Evolutionary conservation across 2,888 invertebrate genomes (phyloP), one percentile per base, ranked within the genome.

Genomic region (Synanthedon formicaeformis): DNA sequence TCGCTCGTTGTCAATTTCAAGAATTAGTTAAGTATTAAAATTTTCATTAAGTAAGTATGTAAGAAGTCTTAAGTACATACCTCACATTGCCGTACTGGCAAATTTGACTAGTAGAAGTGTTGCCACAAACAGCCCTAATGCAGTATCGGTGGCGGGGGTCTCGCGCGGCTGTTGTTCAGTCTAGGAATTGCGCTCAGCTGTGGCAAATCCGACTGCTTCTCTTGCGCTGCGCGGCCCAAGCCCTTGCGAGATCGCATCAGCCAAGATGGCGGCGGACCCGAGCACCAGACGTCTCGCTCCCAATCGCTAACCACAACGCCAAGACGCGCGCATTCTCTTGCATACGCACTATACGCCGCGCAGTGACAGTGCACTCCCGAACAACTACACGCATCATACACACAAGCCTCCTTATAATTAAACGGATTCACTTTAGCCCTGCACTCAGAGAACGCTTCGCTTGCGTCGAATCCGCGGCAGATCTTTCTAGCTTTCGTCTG

Each of bases 381-480:
- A 75, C 97, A 97, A 68, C 96, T 95, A 71, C 96, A 96, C 83
- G 96, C 94, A 72, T 96, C 96, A 74, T 93, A 88, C 63, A 93
- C 90, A 74, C 97, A 97, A 10, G 96, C 94, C 71, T 93, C 94
- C 72, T 93, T 93, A 74, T 96, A 97, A 69, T 95, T 93, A 58
- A 90, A 89, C 34, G 93, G 93, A 72, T 94, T 94, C 56, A 97
- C 90, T 67, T 92, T 91, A 60, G 90, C 91, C 62, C 93, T 92
- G 73, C 97, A 98, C 40, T 91, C 90, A 40, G 91, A 89, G 73
- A 97, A 96, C 52, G 89, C 87, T 34, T 87, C 81, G 51, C 83
- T 75, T 50, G 78, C 75, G 52, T 81, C 76, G 58, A 91, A 82
- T 6, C 89, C 89, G 4, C 81, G 82, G 59, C 91, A 91, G 56